Percentiles rank a stretch among this genome's conserved stretches.
These are phyloP conservation scores for Bradypodion ventrale DNA, from an alignment of 2,797 vertebrate species.

Conservation along the genomic window DNA sequence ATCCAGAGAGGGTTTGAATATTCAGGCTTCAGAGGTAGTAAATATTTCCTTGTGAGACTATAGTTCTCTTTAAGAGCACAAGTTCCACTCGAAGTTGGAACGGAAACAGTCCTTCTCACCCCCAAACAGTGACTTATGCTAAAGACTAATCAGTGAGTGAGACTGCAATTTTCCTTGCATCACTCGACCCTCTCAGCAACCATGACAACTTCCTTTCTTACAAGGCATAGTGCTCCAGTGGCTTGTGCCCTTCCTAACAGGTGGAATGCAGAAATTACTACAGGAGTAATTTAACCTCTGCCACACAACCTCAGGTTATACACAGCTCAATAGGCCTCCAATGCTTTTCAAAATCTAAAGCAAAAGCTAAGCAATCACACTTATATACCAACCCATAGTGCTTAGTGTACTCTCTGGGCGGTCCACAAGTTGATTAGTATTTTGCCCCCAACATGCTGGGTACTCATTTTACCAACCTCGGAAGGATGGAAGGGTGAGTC, in stretches of 20 bases:
- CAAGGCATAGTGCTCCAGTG: background rate
- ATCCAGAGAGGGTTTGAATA: background rate
- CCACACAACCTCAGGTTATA: background rate
- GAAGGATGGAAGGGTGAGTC: too few relatives aligned
- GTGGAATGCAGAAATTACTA: background rate
- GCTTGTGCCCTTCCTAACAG: background rate
- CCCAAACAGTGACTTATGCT: background rate
- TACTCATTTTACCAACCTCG: too few relatives aligned
- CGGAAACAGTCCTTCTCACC: background rate
- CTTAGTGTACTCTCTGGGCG: too few relatives aligned
- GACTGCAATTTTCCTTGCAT: background rate
- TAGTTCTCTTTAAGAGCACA: background rate
- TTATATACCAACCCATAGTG: too few relatives aligned
- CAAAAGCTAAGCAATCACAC: too few relatives aligned
- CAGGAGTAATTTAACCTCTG: background rate
- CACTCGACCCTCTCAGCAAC: background rate
- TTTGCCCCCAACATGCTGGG: too few relatives aligned
- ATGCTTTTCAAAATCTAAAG: background rate
- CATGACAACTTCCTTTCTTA: background rate
- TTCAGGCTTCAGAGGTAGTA: background rate
- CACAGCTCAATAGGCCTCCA: background rate
- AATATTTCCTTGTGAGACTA: background rate
- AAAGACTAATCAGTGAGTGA: background rate
- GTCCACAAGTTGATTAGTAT: too few relatives aligned
- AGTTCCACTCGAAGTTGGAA: background rate